Conservation (phyloP, 2,797 vertebrate species). For the Sandelia bainsii region DNA sequence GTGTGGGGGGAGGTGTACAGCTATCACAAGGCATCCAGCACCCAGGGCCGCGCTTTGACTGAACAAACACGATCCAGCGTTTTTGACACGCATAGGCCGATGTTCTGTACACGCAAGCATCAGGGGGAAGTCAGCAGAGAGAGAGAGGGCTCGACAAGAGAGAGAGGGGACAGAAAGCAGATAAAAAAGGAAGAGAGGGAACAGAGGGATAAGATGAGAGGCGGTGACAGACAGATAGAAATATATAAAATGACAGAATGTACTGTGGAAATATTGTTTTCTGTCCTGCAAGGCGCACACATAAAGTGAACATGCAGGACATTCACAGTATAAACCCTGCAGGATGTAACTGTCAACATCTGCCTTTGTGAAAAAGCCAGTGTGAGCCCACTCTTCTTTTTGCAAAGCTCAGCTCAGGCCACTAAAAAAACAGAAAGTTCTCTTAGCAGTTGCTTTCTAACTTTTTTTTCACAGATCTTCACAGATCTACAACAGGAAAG, state of each 20-base stretch:
- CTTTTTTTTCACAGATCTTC: background rate
- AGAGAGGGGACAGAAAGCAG: slow-evolving; percentile 1
- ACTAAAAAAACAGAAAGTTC: background rate
- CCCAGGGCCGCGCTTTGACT: slow-evolving; percentile 25
- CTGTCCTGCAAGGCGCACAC: slow-evolving; percentile 8
- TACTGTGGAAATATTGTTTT: slow-evolving; percentile 21
- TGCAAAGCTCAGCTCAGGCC: background rate
- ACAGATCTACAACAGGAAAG: no score
- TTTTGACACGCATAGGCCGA: slow-evolving; percentile 26
- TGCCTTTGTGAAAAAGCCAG: background rate
- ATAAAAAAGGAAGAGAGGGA: slow-evolving; percentile 1
- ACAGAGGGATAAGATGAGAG: slow-evolving; percentile 20
- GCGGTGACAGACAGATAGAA: slow-evolving; percentile 23
- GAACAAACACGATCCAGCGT: slow-evolving; percentile 51
- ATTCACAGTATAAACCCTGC: slow-evolving; percentile 9
- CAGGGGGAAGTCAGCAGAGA: slow-evolving; percentile 15
- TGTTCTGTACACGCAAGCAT: slow-evolving; percentile 30
- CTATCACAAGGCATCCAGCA: slow-evolving; percentile 26
- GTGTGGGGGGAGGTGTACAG: background rate
- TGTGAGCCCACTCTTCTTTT: background rate
- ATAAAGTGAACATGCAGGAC: slow-evolving; percentile 24
- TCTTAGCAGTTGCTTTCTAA: background rate
- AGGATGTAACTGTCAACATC: background rate
- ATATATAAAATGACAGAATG: slow-evolving; percentile 28
- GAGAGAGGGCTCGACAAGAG: slow-evolving; percentile 1